Conservation (phyloP, 2,888 invertebrate genomes). For the Erynnis tages region DNA sequence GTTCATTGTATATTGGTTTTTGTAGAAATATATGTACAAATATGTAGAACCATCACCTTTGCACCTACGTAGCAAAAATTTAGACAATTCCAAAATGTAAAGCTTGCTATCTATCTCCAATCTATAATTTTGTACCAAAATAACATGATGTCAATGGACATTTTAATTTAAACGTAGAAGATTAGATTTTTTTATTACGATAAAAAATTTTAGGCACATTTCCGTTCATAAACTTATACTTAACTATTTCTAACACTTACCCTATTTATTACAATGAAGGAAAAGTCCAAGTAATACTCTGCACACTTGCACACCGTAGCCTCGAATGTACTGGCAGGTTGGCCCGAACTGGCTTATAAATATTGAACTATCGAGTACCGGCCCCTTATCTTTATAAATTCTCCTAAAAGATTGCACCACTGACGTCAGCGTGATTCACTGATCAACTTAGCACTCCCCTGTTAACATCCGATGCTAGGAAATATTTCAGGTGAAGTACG, state of each 20-base stretch:
- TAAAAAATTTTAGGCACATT: no score
- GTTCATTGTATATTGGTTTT: no score
- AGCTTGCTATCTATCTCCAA: no score
- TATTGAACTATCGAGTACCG: constrained; percentile 28
- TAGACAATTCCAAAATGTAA: no score
- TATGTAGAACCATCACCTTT: no score
- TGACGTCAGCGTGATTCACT: constrained; percentile 36
- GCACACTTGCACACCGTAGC: neutral
- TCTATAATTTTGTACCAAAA: no score
- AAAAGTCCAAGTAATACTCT: neutral
- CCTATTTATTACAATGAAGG: neutral
- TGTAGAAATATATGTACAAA: no score
- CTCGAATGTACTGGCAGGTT: constrained; percentile 6
- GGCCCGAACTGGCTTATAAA: constrained; percentile 24
- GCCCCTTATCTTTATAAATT: constrained; percentile 32
- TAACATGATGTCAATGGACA: no score
- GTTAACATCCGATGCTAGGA: constrained; percentile 26
- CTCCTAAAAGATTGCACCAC: constrained; percentile 9
- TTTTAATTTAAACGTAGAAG: no score
- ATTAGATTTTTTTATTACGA: no score
- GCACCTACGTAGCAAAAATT: no score
- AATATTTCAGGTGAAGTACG: constrained; percentile 26
- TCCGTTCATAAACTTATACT: no score
- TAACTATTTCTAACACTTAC: constrained; percentile 2
- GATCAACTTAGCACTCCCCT: constrained; percentile 26